These are phyloP conservation scores for Dasyurus viverrinus DNA, from an alignment of 2,113 vertebrate genomes.

Conservation along the genomic window DNA sequence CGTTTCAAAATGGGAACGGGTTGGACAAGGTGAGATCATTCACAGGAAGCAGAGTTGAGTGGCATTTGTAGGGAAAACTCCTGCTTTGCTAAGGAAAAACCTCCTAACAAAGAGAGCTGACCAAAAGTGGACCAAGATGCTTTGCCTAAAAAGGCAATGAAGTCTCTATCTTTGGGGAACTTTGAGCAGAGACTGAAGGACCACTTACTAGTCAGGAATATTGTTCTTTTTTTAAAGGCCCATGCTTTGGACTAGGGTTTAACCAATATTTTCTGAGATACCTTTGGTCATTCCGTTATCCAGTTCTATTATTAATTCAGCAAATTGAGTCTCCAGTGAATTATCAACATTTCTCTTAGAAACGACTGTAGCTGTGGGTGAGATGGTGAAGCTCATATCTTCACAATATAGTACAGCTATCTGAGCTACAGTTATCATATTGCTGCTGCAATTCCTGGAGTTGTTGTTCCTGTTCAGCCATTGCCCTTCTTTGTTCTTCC, in stretches of 20 bases:
- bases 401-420: background rate
- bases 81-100: background rate
- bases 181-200: background rate
- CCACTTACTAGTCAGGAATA: background rate
- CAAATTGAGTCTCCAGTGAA: background rate
- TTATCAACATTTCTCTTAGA: background rate
- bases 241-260: background rate
- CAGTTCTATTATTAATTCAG: background rate
- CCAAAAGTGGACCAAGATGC: background rate
- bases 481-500: background rate
- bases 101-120: background rate
- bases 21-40: background rate
- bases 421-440: fast-evolving
- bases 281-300: background rate
- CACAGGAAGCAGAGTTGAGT: background rate
- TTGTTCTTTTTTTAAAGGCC: background rate
- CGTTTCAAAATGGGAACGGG: background rate
- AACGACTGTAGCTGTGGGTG: background rate
- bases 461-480: background rate
- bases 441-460: background rate
- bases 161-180: background rate
- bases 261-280: background rate
- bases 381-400: background rate
- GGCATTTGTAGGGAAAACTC: background rate
- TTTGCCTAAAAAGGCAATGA: background rate